These are phyloP conservation scores for Rhabdomys dilectus DNA, from an alignment of 2,113 vertebrate species.

Conservation along the genomic window DNA sequence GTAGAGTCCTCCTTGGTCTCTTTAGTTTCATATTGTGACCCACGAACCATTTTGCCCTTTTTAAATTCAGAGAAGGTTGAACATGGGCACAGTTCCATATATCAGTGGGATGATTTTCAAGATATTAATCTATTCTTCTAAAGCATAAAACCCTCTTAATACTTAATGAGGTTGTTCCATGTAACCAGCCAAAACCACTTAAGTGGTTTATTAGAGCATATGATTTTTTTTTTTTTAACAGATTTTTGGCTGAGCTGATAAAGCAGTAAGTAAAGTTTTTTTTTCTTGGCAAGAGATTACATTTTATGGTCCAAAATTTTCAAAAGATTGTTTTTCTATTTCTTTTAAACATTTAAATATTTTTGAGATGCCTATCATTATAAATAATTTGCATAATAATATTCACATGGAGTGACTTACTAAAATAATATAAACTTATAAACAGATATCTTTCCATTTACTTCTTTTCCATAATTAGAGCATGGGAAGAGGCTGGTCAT, in stretches of 20 bases:
- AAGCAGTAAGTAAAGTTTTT: constrained; percentile 42
- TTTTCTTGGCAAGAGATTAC: constrained; percentile 51
- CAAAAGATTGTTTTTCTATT: constrained; percentile 1
- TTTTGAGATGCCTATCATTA: constrained; percentile 21
- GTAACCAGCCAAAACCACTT: constrained; percentile 14
- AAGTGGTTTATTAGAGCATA: constrained; percentile 42
- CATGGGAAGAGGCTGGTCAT: neutral
- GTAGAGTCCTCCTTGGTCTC: neutral
- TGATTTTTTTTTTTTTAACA: constrained; percentile 13
- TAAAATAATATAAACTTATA: neutral
- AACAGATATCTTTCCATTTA: neutral
- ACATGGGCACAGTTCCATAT: neutral
- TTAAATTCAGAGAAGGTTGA: neutral
- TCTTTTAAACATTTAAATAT: constrained; percentile 7
- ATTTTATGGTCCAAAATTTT: constrained; percentile 35
- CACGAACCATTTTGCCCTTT: neutral
- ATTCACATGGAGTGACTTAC: neutral
- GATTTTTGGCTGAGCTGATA: constrained; percentile 42
- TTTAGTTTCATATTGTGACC: neutral
- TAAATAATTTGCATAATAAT: neutral
- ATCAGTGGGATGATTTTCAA: neutral
- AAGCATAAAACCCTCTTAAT: neutral
- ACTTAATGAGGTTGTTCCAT: constrained; percentile 39
- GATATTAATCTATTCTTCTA: constrained; percentile 45
- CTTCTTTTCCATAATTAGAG: neutral